A percentile compares a stretch with the other conserved stretches of the same genome.
Conservation (phyloP, 2,797 vertebrate genomes). For the Echeneis naucrates region DNA sequence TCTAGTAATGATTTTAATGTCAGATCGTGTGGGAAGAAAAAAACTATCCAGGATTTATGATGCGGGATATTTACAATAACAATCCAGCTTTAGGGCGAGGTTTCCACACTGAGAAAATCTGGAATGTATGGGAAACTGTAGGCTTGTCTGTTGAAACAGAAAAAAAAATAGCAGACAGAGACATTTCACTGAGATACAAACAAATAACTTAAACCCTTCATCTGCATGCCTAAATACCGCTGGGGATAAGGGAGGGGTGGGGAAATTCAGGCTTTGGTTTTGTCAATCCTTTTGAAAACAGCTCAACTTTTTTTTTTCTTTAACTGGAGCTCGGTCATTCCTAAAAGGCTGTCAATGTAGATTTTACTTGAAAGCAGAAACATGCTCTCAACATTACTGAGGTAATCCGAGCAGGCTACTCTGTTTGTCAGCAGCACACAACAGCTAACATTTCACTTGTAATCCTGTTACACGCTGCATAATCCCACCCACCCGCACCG, state of each 20-base stretch:
- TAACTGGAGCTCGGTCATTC: neutral
- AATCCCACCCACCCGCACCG: slow-evolving; percentile 58
- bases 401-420: slow-evolving; percentile 48
- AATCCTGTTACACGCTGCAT: slow-evolving; percentile 74
- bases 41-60: too few species aligned
- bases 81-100: too few species aligned
- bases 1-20: too few species aligned
- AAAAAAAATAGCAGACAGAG: too few species aligned
- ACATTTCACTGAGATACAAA: too few species aligned
- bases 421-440: slow-evolving; percentile 25
- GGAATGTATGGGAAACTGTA: too few species aligned
- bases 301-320: neutral
- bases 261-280: neutral
- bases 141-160: too few species aligned
- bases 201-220: neutral
- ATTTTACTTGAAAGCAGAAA: slow-evolving; percentile 33
- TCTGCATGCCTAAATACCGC: neutral
- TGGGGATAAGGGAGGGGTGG: neutral
- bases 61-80: too few species aligned
- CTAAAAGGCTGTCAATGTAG: slow-evolving; percentile 32
- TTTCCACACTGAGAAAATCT: too few species aligned
- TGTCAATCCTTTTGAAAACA: neutral
- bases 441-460: slow-evolving; percentile 53
- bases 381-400: slow-evolving; percentile 2
- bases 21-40: too few species aligned